These are phyloP conservation scores for Adelphocoris suturalis DNA, from an alignment of 2,888 invertebrate genomes.

Conservation along the genomic window DNA sequence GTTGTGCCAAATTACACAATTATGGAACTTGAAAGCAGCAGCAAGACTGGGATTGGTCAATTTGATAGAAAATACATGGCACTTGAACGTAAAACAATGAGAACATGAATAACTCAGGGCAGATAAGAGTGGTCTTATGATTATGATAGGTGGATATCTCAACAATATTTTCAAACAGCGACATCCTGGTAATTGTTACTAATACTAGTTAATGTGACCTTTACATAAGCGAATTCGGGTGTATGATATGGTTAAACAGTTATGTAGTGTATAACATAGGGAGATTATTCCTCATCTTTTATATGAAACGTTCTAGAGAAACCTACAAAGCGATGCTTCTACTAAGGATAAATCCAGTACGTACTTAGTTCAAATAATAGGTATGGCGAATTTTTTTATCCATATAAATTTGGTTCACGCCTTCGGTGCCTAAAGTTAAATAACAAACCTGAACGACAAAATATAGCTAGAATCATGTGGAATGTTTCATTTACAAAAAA, in stretches of 20 bases:
- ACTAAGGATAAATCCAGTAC: not conserved
- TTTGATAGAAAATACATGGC: too few relatives aligned
- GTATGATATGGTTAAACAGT: conserved; percentile 22
- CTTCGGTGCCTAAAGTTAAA: too few relatives aligned
- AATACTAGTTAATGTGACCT: not conserved
- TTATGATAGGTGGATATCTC: not conserved
- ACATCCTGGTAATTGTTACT: not conserved
- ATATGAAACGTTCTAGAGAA: not conserved
- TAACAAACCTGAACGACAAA: not conserved
- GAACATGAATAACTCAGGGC: too few relatives aligned
- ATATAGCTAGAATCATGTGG: not conserved
- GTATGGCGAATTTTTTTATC: too few relatives aligned
- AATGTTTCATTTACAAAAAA: not conserved
- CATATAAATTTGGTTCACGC: too few relatives aligned
- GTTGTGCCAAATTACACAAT: too few relatives aligned
- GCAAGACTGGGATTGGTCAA: too few relatives aligned
- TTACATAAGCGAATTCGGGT: conserved; percentile 32
- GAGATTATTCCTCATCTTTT: not conserved
- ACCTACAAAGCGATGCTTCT: not conserved
- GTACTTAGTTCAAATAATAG: not conserved
- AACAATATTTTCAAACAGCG: not conserved
- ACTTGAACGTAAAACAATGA: too few relatives aligned
- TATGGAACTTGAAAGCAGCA: too few relatives aligned
- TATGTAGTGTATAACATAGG: not conserved
- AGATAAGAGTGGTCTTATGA: too few relatives aligned